Evolutionary conservation across 2,113 vertebrate genomes (phyloP), one percentile per base, ranked within the genome.

Genomic region (Dolichallabes microphthalmus): DNA sequence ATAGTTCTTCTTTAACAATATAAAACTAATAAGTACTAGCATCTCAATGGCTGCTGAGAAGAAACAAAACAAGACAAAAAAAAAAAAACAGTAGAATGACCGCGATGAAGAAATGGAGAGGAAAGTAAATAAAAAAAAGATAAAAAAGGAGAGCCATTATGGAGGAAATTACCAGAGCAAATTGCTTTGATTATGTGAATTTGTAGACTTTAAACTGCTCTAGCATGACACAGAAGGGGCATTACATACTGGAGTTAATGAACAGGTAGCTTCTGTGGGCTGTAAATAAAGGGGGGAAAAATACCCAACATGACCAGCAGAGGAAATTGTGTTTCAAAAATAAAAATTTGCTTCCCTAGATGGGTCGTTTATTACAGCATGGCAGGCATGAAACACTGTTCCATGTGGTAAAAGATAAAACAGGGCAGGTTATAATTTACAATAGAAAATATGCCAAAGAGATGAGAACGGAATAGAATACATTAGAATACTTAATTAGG

Each of bases 171-270:
- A 75, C 57, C 58, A 22, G 20, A 55, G 45, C 15, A 83, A 74
- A 88, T 84, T 80, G 61, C 57, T 82, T 82, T 85, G 45, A 86
- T 85, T 85, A 86, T 77, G 71, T 85, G 82, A 86, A 60, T 68
- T 82, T 85, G 80, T 69, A 64, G 80, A 82, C 64, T 74, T 60
- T 39, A 58, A 73, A n/a, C 52, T 60, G 82, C 69, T 50, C 50
- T 80, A 79, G 73, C 60, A 55, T 68, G 61, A 25, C 63, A 12
- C 71, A 60, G 57, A 75, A 30, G 55, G 57, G 73, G 75, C 25
- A 53, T 45, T 58, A 61, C 20, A 78, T 57, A 84, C 64, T 60
- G 61, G n/a, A 7, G 30, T 77, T 66, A 14, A 71, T 80, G 5
- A 55, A 85, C 53, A 73, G 52, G 52, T 55, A 69, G 82, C 53